Evolutionary conservation across 2,888 invertebrate genomes (phyloP).

Genomic region (Dyspetes luteomarginatus): DNA sequence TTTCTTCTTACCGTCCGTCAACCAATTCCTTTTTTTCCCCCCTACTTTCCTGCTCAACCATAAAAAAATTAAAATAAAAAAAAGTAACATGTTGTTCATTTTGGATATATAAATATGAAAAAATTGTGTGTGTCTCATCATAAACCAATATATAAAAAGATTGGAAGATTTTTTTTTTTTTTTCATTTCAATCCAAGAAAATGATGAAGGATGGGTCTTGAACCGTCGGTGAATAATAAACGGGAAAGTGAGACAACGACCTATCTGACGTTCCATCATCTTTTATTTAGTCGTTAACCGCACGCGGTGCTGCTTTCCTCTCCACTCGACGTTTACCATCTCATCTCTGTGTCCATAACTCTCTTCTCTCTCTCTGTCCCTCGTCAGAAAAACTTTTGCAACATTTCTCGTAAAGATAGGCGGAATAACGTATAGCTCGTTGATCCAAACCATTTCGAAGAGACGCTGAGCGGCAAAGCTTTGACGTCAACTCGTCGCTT

Average conservation of each 20-base stretch:
- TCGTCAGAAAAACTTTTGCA: background rate
- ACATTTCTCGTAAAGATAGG: background rate
- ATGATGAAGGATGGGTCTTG: too few relatives aligned
- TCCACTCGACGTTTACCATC: background rate
- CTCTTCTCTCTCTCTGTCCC: background rate
- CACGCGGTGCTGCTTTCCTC: slow-evolving; percentile 46
- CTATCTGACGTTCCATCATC: slow-evolving; percentile 69
- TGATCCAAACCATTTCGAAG: background rate
- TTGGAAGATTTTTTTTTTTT: too few relatives aligned
- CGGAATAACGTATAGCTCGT: background rate
- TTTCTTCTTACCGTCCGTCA: background rate
- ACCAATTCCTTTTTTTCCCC: background rate
- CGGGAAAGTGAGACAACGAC: slow-evolving; percentile 20
- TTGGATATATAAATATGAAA: too few relatives aligned
- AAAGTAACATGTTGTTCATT: too few relatives aligned
- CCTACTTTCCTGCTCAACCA: background rate
- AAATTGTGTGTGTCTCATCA: background rate
- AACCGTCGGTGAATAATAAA: slow-evolving; percentile 25
- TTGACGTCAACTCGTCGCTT: slow-evolving; percentile 51
- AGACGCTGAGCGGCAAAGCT: slow-evolving; percentile 33
- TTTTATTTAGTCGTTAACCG: slow-evolving; percentile 71
- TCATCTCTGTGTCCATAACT: background rate
- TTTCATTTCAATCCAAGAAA: too few relatives aligned
- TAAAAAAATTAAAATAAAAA: too few relatives aligned
- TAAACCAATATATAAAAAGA: background rate